Evolutionary conservation across 2,113 vertebrate genomes (phyloP).

Genomic region (Bettongia penicillata): DNA sequence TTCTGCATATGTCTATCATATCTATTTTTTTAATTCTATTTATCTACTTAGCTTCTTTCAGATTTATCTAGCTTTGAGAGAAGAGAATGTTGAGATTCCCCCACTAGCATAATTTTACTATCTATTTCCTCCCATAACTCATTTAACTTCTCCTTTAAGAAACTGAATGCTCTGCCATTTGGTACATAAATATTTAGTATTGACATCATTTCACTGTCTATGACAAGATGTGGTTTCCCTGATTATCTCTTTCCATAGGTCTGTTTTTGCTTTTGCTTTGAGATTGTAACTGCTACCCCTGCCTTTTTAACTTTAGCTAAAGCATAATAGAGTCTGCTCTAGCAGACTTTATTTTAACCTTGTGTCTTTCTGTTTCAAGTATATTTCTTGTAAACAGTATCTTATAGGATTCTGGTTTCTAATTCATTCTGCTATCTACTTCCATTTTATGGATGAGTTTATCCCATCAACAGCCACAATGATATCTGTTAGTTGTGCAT

Average conservation of each 20-base stretch:
- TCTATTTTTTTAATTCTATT: neutral
- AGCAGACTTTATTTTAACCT: neutral
- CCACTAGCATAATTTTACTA: neutral
- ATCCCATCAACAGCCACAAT: neutral
- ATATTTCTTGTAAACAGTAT: neutral
- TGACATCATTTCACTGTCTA: neutral
- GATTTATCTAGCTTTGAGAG: neutral
- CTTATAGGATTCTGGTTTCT: neutral
- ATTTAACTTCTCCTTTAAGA: neutral
- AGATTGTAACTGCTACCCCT: neutral
- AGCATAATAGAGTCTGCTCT: neutral
- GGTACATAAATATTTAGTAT: neutral
- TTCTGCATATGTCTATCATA: neutral
- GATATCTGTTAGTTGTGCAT: neutral
- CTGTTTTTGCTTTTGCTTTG: neutral
- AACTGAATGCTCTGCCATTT: neutral
- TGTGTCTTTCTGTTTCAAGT: neutral
- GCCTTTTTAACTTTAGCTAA: neutral
- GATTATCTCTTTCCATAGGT: neutral
- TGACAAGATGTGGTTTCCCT: neutral
- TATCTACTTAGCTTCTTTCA: neutral
- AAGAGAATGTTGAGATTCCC: neutral
- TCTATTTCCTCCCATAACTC: neutral
- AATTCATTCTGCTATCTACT: neutral
- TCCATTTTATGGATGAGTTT: neutral